A percentile compares a stretch with the other conserved stretches of the same genome.
These are phyloP conservation scores for Phrixothrix hirtus DNA, from an alignment of 2,888 invertebrate species.

Conservation along the genomic window DNA sequence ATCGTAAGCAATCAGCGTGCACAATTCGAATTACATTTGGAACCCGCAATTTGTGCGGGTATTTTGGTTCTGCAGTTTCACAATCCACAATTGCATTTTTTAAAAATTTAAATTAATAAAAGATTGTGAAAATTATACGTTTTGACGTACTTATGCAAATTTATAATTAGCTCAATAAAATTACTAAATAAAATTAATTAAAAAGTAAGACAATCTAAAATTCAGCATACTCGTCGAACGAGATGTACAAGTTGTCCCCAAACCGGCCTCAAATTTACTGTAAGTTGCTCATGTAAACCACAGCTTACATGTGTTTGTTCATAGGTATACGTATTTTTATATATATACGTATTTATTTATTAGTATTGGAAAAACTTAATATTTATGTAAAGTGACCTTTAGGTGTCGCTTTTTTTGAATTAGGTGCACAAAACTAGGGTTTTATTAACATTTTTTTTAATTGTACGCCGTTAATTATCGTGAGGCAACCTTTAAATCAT, in stretches of 20 bases:
- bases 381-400: neutral
- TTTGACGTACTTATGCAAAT: slow-evolving; percentile 5
- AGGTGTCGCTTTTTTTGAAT: neutral
- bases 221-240: slow-evolving; percentile 9
- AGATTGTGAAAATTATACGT: neutral
- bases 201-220: slow-evolving; percentile 11
- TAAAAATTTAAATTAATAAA: too few relatives aligned
- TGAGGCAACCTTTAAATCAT: neutral
- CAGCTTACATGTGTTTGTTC: slow-evolving; percentile 16
- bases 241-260: slow-evolving; percentile 5
- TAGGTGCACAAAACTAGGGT: neutral
- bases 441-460: slow-evolving; percentile 1
- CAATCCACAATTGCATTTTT: too few relatives aligned
- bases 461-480: slow-evolving; percentile 1
- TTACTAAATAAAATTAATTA: slow-evolving; percentile 3
- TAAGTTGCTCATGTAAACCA: slow-evolving; percentile 11
- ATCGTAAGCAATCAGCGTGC: too few relatives aligned
- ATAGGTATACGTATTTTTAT: slow-evolving; percentile 5
- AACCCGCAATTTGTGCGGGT: too few relatives aligned
- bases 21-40: too few relatives aligned
- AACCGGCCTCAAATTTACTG: slow-evolving; percentile 17
- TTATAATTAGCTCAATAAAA: slow-evolving; percentile 14
- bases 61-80: too few relatives aligned
- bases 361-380: neutral
- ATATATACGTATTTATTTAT: neutral